Evolutionary conservation across 2,888 invertebrate genomes (phyloP), one percentile per base, ranked within the genome.

Genomic region (Ecdyonurus torrentis): DNA sequence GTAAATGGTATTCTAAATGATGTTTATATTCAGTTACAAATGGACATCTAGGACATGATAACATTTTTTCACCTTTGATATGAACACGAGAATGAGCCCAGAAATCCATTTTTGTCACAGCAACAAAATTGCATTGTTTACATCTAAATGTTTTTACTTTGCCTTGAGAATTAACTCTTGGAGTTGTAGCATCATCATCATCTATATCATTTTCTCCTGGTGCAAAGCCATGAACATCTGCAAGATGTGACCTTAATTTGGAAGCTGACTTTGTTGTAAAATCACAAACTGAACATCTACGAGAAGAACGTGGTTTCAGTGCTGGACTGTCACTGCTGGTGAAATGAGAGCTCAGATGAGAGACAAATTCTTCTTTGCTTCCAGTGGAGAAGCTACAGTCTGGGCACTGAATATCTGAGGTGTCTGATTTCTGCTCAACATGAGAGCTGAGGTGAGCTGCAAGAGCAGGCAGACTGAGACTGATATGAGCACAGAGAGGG

Each of bases 1-100:
- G 81, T 73, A 96, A 81, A 74, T 97, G 99, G 71, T 98, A 99
- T 73, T 98, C 97, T 65, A 98, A 77, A 70, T 99, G 99, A 73
- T 99, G 99, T 72, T 99, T 99, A 78, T 94, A 93, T 73, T 98
- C 97, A 0, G 99, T 99, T 2, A 97, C 95, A 71, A 99, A 99
- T 0, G 92, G 91, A 72, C 99, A 99, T 70, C 89, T 85, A 2
- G 89, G 86, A 71, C 99, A 99, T 65, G 85, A 85, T 25, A 99
- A 78, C 69, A 91, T 82, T 72, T 96, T 96, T 69, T 98, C 97
- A 0, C 86, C 84, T 70, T 92, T 93, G 70, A 99, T 97, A 77
- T 99, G 99, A 10, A 72, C 72, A 63, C 87, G 85, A 23, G 85
- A 84, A 74, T 99, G 99, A 53, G 87, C 85, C 97, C 98, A 99